These are phyloP conservation scores for Sycobia sp. DNA, from an alignment of 1,140 invertebrate genomes.

Conservation along the genomic window DNA sequence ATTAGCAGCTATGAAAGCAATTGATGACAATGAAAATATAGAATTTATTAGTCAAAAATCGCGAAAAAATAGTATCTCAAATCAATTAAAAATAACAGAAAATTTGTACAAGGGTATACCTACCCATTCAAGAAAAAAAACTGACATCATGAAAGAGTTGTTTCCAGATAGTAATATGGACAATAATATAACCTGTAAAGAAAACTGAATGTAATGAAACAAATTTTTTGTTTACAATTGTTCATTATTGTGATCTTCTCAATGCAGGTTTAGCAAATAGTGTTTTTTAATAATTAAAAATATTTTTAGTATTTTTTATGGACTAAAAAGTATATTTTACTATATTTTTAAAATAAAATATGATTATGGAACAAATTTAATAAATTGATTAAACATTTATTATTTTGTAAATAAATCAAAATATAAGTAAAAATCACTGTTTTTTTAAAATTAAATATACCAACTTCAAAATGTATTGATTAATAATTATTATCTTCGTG, in stretches of 20 bases:
- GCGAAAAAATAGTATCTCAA: slow-evolving; percentile 35
- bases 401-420: slow-evolving; percentile 31
- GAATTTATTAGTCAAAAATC: slow-evolving; percentile 50
- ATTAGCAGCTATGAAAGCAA: slow-evolving; percentile 68
- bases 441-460: neutral
- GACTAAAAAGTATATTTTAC: slow-evolving; percentile 27
- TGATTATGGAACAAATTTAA: too few species aligned
- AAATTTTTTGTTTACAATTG: neutral
- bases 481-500: neutral
- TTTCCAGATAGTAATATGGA: slow-evolving; percentile 42
- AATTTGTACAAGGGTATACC: slow-evolving; percentile 55
- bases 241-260: slow-evolving; percentile 20
- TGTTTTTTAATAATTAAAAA: slow-evolving; percentile 3
- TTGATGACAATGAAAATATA: slow-evolving; percentile 67
- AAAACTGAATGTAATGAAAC: neutral
- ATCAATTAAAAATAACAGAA: slow-evolving; percentile 53
- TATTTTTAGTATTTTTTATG: slow-evolving; percentile 24
- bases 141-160: slow-evolving; percentile 55
- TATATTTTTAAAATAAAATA: slow-evolving; percentile 17
- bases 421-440: neutral
- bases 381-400: slow-evolving; percentile 12
- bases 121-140: slow-evolving; percentile 47
- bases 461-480: neutral
- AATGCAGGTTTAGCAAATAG: slow-evolving; percentile 23
- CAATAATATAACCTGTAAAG: slow-evolving; percentile 18